Conservation (phyloP, 1,140 invertebrate genomes). For the Solenopsis fugax region DNA sequence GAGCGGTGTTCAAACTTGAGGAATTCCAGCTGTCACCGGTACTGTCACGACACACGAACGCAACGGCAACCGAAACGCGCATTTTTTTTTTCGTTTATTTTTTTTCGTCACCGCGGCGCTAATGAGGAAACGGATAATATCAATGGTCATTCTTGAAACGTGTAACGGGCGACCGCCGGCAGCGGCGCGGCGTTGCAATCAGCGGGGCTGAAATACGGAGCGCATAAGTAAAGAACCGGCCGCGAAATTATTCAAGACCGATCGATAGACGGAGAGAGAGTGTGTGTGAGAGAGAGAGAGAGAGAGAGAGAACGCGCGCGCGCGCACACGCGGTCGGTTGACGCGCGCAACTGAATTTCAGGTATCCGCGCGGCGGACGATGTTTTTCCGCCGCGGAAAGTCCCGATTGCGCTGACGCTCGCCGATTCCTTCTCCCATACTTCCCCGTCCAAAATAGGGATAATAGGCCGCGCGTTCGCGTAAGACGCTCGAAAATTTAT, state of each 20-base stretch:
- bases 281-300: constrained; percentile 10
- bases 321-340: constrained; percentile 68
- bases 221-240: constrained; percentile 82
- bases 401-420: too few relatives aligned
- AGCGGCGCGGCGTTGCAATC: constrained; percentile 27
- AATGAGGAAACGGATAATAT: constrained; percentile 64
- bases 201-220: constrained; percentile 79
- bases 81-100: constrained; percentile 19
- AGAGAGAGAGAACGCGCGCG: constrained; percentile 49
- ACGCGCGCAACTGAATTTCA: constrained; percentile 81
- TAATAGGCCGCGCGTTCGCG: neutral
- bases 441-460: constrained; percentile 7
- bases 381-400: constrained; percentile 70
- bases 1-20: neutral
- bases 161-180: neutral
- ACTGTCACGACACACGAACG: neutral
- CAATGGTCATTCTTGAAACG: constrained; percentile 64
- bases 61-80: neutral
- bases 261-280: constrained; percentile 80
- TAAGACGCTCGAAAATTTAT: neutral
- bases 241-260: constrained; percentile 84
- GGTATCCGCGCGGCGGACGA: constrained; percentile 73
- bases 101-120: constrained; percentile 15
- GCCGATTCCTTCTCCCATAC: neutral
- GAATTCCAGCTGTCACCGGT: neutral